Percentiles rank a stretch among this genome's conserved stretches.
phyloP scores from a whole-genome alignment of 2,113 vertebrate species.

The Dendropsophus ebraccatus region DNA sequence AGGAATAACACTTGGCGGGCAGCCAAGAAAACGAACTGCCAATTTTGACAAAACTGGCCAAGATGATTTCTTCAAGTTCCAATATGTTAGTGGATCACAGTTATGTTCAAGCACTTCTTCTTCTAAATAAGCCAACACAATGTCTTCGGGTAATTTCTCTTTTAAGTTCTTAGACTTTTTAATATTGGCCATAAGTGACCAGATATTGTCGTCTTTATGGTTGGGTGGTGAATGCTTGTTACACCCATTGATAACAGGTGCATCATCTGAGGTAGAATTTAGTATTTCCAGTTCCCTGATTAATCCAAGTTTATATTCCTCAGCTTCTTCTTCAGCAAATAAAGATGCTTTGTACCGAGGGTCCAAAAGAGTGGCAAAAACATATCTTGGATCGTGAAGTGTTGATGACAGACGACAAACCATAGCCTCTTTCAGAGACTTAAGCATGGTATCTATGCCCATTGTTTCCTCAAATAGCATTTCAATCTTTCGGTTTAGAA shows the following conservation, averaged over 20 bases:
- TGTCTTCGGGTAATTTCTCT: constrained; percentile 84
- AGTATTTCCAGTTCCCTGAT: constrained; percentile 89
- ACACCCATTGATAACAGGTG: constrained; percentile 81
- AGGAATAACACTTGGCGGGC: constrained; percentile 92
- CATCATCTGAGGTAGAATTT: constrained; percentile 84
- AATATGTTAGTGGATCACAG: constrained; percentile 96
- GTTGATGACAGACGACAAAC: constrained; percentile 86
- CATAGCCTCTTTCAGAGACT: constrained; percentile 91
- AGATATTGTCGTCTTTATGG: constrained; percentile 84
- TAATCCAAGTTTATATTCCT: constrained; percentile 91
- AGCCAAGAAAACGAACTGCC: constrained; percentile 92
- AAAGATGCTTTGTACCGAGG: constrained; percentile 94
- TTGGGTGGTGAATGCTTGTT: constrained; percentile 73
- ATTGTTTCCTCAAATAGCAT: constrained; percentile 94
- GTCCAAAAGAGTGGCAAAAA: constrained; percentile 94
- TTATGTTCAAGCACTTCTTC: constrained; percentile 96
- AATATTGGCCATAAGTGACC: constrained; percentile 90
- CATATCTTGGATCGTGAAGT: constrained; percentile 87
- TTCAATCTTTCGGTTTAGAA: constrained; percentile 92
- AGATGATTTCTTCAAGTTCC: constrained; percentile 91
- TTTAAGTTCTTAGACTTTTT: constrained; percentile 82
- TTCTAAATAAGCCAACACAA: constrained; percentile 92
- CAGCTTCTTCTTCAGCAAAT: constrained; percentile 93
- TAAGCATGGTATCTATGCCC: constrained; percentile 96
- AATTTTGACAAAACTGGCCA: constrained; percentile 93